Evolutionary conservation across 1,140 invertebrate species (phyloP).

Genomic region (Lasaia peninsularis): DNA sequence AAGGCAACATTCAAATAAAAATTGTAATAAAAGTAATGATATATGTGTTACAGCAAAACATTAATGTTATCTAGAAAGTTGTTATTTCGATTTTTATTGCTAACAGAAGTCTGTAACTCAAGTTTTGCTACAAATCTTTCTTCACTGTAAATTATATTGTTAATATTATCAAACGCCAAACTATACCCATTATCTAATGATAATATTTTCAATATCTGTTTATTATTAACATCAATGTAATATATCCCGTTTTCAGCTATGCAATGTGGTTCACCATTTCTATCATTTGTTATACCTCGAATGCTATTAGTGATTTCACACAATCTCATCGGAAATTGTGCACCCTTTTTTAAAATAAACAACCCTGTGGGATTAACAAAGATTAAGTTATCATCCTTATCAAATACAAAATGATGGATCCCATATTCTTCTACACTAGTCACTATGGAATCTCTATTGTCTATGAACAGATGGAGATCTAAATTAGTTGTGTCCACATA

Average conservation of each 20-base stretch:
- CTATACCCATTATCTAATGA: conserved; percentile 35
- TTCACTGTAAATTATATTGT: conserved; percentile 43
- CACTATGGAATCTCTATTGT: conserved; percentile 24
- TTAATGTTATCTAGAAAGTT: too few relatives aligned
- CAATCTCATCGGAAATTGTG: conserved; percentile 22
- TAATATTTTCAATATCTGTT: conserved; percentile 24
- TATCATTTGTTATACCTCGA: conserved; percentile 35
- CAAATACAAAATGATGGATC: conserved; percentile 40
- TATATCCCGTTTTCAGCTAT: conserved; percentile 40
- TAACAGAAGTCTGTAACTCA: not conserved
- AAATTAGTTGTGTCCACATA: conserved; percentile 44
- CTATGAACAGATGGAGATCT: conserved; percentile 29
- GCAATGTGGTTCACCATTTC: conserved; percentile 28
- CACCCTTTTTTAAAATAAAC: conserved; percentile 26
- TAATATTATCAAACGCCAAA: conserved; percentile 42
- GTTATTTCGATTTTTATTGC: not conserved
- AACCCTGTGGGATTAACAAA: conserved; percentile 36
- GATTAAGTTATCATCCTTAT: conserved; percentile 31
- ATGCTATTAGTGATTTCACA: conserved; percentile 27
- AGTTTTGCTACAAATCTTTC: conserved; percentile 36
- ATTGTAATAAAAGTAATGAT: too few relatives aligned
- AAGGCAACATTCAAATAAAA: too few relatives aligned
- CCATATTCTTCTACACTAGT: conserved; percentile 31
- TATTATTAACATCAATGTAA: conserved; percentile 27
- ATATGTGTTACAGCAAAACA: too few relatives aligned